These are phyloP conservation scores for Discoglossus pictus DNA, from an alignment of 2,797 vertebrate species.

Conservation along the genomic window DNA sequence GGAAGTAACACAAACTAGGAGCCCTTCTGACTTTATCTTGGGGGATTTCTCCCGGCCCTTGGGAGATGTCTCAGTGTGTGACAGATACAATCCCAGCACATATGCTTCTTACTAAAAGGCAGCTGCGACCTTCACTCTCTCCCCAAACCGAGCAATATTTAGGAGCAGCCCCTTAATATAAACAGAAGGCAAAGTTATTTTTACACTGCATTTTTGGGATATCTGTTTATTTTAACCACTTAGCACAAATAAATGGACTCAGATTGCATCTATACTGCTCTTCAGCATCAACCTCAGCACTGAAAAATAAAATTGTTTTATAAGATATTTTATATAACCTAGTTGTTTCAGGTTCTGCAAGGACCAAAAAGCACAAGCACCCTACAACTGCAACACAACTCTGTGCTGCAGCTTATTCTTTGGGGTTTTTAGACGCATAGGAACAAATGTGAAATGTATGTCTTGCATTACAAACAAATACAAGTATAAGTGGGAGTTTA, in stretches of 20 bases:
- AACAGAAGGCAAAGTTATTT: constrained; percentile 5
- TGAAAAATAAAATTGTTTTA: too few species aligned
- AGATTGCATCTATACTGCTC: too few species aligned
- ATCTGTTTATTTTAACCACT: too few species aligned
- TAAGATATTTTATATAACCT: too few species aligned
- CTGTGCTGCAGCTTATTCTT: neutral
- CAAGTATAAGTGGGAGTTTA: too few species aligned
- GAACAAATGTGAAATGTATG: too few species aligned
- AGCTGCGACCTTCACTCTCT: constrained; percentile 16
- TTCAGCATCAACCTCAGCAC: too few species aligned
- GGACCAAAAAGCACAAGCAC: neutral
- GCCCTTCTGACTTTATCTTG: neutral
- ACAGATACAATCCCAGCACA: neutral
- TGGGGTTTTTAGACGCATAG: too few species aligned
- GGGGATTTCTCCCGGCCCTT: constrained; percentile 17
- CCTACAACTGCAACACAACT: neutral
- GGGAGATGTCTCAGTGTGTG: constrained; percentile 3
- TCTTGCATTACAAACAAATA: too few species aligned
- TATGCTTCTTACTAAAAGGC: constrained; percentile 18
- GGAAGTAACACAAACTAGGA: constrained; percentile 18
- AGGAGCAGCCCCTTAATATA: constrained; percentile 2
- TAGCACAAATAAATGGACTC: too few species aligned
- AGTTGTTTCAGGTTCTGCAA: neutral
- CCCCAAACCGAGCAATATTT: neutral
- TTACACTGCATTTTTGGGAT: too few species aligned